Percentiles rank a stretch among this genome's conserved stretches.
Evolutionary conservation across 2,113 vertebrate genomes (phyloP).

Genomic region (Steatornis caripensis): DNA sequence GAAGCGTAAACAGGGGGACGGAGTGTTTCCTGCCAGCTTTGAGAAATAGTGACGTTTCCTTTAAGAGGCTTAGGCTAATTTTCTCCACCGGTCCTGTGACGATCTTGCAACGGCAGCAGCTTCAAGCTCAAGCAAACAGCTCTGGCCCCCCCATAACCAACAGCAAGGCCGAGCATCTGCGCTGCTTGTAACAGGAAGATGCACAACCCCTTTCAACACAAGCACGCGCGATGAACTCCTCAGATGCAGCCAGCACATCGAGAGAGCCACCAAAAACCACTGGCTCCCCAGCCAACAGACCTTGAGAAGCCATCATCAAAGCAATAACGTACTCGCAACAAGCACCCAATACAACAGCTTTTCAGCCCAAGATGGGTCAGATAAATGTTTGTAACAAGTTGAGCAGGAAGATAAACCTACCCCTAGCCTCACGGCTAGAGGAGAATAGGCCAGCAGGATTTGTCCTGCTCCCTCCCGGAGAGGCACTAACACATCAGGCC

Average conservation of each 20-base stretch:
- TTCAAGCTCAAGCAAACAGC: background rate
- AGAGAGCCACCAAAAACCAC: background rate
- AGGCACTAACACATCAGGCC: background rate
- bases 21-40: background rate
- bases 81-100: background rate
- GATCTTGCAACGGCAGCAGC: background rate
- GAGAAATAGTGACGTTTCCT: background rate
- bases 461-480: background rate
- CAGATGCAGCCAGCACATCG: rapidly evolving
- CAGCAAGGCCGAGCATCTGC: background rate
- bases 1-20: background rate
- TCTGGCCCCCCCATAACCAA: background rate
- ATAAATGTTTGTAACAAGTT: background rate
- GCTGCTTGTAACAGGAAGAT: background rate
- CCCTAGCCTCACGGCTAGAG: background rate
- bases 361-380: background rate
- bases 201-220: background rate
- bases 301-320: background rate
- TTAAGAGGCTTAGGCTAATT: background rate
- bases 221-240: background rate
- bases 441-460: background rate
- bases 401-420: background rate
- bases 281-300: background rate
- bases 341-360: background rate
- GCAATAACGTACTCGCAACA: background rate